These are phyloP conservation scores for Hydrolagus affinis DNA, from an alignment of 2,113 vertebrate species.

Conservation along the genomic window DNA sequence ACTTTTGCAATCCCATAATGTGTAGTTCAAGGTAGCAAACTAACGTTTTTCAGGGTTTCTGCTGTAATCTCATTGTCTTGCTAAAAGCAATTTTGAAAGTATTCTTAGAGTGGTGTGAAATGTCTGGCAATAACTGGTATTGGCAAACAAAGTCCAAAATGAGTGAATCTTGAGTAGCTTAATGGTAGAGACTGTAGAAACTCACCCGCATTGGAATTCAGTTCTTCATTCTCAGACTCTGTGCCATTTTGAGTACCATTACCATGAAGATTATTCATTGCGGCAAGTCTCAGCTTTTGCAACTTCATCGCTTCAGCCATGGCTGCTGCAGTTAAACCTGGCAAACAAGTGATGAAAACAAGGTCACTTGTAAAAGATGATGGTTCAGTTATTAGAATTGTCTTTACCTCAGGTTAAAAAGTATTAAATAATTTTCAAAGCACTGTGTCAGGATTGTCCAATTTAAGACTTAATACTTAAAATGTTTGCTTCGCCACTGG, in stretches of 20 bases:
- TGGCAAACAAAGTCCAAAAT: not conserved
- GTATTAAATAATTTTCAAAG: not conserved
- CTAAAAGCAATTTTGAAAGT: not conserved
- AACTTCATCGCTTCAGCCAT: slow-evolving; percentile 85
- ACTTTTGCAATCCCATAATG: not conserved
- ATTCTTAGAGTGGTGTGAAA: not conserved
- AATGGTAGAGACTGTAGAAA: not conserved
- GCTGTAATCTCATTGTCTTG: not conserved
- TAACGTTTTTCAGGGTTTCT: not conserved
- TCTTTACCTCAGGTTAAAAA: not conserved
- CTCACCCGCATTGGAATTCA: slow-evolving; percentile 71
- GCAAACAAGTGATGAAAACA: slow-evolving; percentile 31
- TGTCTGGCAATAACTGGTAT: not conserved
- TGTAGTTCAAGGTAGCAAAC: not conserved
- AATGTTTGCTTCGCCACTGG: not conserved
- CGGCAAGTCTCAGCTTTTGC: slow-evolving; percentile 82
- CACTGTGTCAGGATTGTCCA: not conserved
- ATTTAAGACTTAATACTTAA: not conserved
- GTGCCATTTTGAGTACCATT: slow-evolving; percentile 66
- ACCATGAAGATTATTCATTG: slow-evolving; percentile 75
- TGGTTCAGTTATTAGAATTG: not conserved
- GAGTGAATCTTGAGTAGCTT: not conserved
- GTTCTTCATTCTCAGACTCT: slow-evolving; percentile 73
- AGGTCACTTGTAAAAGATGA: not conserved
- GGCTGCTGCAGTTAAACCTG: slow-evolving; percentile 77